These are phyloP conservation scores for Ridgeia piscesae DNA, from an alignment of 1,140 invertebrate species.

Conservation along the genomic window DNA sequence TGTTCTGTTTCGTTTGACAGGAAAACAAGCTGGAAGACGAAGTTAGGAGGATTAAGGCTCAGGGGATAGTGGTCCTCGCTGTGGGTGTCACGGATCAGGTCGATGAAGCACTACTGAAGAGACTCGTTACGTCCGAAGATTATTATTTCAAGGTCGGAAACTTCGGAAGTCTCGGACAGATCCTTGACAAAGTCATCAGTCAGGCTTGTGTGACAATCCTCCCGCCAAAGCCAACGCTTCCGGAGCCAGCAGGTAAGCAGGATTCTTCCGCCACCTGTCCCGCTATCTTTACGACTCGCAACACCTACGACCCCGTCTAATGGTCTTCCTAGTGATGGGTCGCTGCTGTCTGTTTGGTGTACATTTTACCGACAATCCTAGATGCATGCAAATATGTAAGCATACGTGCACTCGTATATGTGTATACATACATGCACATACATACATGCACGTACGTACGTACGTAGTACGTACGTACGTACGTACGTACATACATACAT, in stretches of 20 bases:
- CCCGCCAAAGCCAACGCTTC: background rate
- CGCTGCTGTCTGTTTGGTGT: no score
- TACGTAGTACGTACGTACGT: no score
- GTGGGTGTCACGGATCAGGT: background rate
- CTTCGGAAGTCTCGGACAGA: background rate
- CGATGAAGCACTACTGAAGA: background rate
- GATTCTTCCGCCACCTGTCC: background rate
- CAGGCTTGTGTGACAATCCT: background rate
- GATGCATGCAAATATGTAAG: no score
- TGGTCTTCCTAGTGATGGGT: no score
- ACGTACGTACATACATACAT: no score
- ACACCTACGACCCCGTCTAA: no score
- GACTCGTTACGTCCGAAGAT: background rate
- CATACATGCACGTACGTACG: no score
- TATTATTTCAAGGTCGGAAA: background rate
- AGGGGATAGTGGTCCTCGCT: background rate
- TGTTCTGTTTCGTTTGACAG: background rate
- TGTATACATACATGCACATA: no score
- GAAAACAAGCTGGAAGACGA: background rate
- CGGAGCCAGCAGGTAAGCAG: background rate
- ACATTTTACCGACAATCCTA: no score
- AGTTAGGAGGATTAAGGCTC: background rate
- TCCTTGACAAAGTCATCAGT: background rate
- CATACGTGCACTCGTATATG: no score
- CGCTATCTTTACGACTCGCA: no score